Base-by-base conservation (phyloP, 2,797 vertebrate genomes). In the Neosilurus mollespiculum region DNA sequence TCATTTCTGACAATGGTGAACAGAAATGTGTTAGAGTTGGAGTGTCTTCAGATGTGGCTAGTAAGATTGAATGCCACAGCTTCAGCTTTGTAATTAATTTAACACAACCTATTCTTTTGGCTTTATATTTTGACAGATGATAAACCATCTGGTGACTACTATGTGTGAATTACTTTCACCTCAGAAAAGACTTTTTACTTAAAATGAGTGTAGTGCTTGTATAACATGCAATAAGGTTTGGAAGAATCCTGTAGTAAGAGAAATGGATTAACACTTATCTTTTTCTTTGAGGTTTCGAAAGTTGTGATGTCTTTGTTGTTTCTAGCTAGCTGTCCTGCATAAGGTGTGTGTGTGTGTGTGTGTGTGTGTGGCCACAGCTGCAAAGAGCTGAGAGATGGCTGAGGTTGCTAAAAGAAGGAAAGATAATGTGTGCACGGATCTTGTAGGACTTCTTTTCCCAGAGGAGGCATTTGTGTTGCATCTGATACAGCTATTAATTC, bases 401-500 rank as follows among this genome's bases (percentile, higher is more conserved):
- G 70, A 86, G 77, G 66, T 73, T 86, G 82, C 80, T 85, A 83
- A 88, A 80, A 87, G 86, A 85, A 83, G 86, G 84, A 88, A 83
- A 83, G 86, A 89, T 84, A 84, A 90, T 84, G 73, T 54, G 34
- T 82, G 43, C 56, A 78, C 81, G 81, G 86, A 89, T 88, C 81
- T 91, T 59, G 82, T 69, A 65, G 72, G 78, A 69, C 51, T 81
- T 72, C 64, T 83, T 84, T 80, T 88, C 87, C 87, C 82, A 3
- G 3, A 30, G 85, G 86, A 82, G 73, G 64, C 70, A 77, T 88
- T 81, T 84, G 37, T 54, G 58, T 64, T 84, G 84, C 89, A 90
- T 90, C 90, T 90, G 90, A 91, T 88, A 88, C 87, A 89, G 82
- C 81, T 83, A 90, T 90, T 90, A 89, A 86, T 81, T 83, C 73